Evolutionary conservation across 2,888 invertebrate genomes (phyloP), one percentile per base, ranked within the genome.

Genomic region (Melikaiella ostensackeni): DNA sequence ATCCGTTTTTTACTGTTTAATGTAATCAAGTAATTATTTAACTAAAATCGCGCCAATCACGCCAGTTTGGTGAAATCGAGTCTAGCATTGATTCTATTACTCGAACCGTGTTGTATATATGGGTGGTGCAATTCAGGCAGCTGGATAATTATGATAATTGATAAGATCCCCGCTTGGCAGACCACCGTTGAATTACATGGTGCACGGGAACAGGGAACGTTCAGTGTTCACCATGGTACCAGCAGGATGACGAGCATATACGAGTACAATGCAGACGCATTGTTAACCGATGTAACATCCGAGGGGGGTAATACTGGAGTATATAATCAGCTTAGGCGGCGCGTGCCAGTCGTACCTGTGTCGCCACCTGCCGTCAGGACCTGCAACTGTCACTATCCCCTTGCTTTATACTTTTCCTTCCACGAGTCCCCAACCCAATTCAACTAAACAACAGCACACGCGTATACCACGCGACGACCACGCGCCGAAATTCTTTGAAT

Each of bases 121-220:
- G 30, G 13, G 27, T 66, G 27, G 33, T 70, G 50, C 70, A 11
- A 19, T 70, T 62, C 75, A 27, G 30, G 46, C 81, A 80, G 64
- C 66, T 76, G 80, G 82, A 84, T 84, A 84, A 86, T 86, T 84
- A 85, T 81, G 81, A 82, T 82, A 85, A 86, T 86, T 85, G 86
- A 86, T 85, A 86, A 82, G 80, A 76, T 81, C 80, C 77, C 70
- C 70, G 70, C 50, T 70, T 70, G 70, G 50, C 50, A 50, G 80
- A 82, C 81, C 64, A 35, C 77, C 64, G 55, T 76, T 79, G 77
- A 79, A 80, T 81, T 77, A 63, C 74, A 77, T 61, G 77, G 59
- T 74, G 42, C 74, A 70, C 75, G 50, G 57, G 42, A 66, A 70
- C 74, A 13, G 38, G 11, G 13, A 42, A 42, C 42, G 16, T 42